A percentile compares a stretch with the other conserved stretches of the same genome.
These are phyloP conservation scores for Rhynchophorus ferrugineus DNA, from an alignment of 1,140 invertebrate species.

Conservation along the genomic window DNA sequence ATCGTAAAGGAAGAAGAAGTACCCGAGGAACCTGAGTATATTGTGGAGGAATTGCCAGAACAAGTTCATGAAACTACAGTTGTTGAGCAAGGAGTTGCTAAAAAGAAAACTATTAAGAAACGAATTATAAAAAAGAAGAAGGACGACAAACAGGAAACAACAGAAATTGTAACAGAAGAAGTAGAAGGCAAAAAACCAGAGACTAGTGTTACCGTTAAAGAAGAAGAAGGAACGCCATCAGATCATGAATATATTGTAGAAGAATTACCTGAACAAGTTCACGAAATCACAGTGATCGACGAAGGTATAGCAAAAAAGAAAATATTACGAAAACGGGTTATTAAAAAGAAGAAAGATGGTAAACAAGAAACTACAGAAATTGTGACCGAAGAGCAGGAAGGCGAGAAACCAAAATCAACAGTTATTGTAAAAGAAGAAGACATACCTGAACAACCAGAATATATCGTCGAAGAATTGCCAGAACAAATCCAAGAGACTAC, in stretches of 20 bases:
- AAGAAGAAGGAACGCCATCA: too few relatives aligned
- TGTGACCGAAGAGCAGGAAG: slow-evolving; percentile 36
- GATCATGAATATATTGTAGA: too few relatives aligned
- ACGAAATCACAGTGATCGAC: too few relatives aligned
- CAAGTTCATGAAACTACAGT: slow-evolving; percentile 25
- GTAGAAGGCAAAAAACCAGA: slow-evolving; percentile 39
- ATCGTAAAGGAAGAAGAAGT: slow-evolving; percentile 37
- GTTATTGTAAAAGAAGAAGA: slow-evolving; percentile 29
- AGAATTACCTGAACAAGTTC: too few relatives aligned
- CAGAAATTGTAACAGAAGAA: slow-evolving; percentile 36
- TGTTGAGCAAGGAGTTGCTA: slow-evolving; percentile 26
- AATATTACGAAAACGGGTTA: too few relatives aligned
- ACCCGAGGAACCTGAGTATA: slow-evolving; percentile 23
- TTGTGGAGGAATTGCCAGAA: slow-evolving; percentile 26
- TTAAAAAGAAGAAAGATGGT: too few relatives aligned
- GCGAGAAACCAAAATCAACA: slow-evolving; percentile 29
- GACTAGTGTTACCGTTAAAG: slow-evolving; percentile 38
- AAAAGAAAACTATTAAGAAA: slow-evolving; percentile 40
- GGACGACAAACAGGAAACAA: slow-evolving; percentile 27
- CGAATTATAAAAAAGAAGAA: slow-evolving; percentile 34
- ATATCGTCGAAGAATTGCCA: slow-evolving; percentile 27
- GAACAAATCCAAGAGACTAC: slow-evolving; percentile 37
- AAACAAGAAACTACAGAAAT: slow-evolving; percentile 34
- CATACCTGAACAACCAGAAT: slow-evolving; percentile 32
- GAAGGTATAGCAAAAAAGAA: too few relatives aligned